Evolutionary conservation across 2,113 vertebrate genomes (phyloP).

Genomic region (Piaya cayana): DNA sequence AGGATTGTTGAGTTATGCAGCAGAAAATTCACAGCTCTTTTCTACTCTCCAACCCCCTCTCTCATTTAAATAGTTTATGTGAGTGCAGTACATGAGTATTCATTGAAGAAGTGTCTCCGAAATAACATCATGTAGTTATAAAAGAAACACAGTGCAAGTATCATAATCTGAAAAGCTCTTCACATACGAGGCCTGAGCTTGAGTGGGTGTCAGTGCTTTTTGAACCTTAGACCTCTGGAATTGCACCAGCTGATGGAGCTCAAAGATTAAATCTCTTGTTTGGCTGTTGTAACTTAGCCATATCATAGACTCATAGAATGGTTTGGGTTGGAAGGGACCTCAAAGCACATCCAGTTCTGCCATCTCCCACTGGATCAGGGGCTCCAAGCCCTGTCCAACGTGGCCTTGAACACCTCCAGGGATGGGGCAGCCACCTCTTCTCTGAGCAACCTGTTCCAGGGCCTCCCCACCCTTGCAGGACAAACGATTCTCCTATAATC

Average conservation of each 20-base stretch:
- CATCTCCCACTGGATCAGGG: too few relatives aligned
- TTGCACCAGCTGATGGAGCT: not conserved
- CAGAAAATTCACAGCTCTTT: not conserved
- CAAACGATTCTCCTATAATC: too few relatives aligned
- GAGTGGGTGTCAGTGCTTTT: not conserved
- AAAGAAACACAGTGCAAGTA: not conserved
- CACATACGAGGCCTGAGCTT: not conserved
- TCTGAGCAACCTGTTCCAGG: too few relatives aligned
- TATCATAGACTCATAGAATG: too few relatives aligned
- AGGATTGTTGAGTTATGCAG: not conserved
- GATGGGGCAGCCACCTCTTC: too few relatives aligned
- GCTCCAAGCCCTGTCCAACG: too few relatives aligned
- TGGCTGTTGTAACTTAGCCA: not conserved
- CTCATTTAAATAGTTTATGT: not conserved
- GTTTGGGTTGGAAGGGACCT: too few relatives aligned
- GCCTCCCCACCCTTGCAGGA: too few relatives aligned
- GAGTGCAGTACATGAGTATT: not conserved
- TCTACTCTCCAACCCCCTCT: not conserved
- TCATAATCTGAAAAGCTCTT: not conserved
- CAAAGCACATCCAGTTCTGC: too few relatives aligned
- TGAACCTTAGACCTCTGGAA: not conserved
- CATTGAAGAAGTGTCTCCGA: not conserved
- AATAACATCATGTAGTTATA: not conserved
- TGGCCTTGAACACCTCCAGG: too few relatives aligned
- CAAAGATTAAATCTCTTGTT: not conserved